These are phyloP conservation scores for Microtus ochrogaster DNA, from an alignment of 2,113 vertebrate genomes.

Conservation along the genomic window DNA sequence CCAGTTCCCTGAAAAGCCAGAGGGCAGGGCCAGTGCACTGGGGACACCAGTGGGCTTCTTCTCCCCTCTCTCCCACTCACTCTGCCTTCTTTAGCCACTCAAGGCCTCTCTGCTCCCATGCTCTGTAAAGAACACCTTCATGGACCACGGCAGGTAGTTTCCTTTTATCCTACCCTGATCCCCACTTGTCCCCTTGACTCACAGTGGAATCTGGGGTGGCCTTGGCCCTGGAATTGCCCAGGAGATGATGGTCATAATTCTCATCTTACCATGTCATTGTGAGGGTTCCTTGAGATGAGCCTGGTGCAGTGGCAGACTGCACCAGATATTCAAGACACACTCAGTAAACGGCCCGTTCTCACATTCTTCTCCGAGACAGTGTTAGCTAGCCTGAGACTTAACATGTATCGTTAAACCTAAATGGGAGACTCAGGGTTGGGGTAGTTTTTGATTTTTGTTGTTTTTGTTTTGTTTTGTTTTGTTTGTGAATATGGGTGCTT, in stretches of 20 bases:
- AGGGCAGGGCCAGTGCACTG: background rate
- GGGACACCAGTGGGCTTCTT: background rate
- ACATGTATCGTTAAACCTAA: background rate
- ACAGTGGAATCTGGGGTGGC: background rate
- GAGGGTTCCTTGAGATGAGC: background rate
- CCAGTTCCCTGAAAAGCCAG: background rate
- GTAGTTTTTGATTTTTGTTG: background rate
- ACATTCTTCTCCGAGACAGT: background rate
- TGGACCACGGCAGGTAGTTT: background rate
- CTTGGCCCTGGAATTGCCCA: background rate
- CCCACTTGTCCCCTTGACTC: background rate
- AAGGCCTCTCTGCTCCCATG: background rate
- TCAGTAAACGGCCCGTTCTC: background rate
- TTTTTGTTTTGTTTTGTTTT: background rate
- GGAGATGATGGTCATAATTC: background rate
- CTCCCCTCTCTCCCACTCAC: too few relatives aligned
- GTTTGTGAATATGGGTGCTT: background rate
- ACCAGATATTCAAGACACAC: background rate
- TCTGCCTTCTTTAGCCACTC: background rate
- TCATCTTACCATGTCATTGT: accelerated
- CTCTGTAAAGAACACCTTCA: background rate
- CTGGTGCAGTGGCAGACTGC: background rate
- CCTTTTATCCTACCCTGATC: background rate
- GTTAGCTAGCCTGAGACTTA: background rate
- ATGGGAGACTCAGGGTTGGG: background rate